Base-by-base conservation (phyloP, 2,113 vertebrate species). In the Sinocyclocheilus anshuiensis region DNA sequence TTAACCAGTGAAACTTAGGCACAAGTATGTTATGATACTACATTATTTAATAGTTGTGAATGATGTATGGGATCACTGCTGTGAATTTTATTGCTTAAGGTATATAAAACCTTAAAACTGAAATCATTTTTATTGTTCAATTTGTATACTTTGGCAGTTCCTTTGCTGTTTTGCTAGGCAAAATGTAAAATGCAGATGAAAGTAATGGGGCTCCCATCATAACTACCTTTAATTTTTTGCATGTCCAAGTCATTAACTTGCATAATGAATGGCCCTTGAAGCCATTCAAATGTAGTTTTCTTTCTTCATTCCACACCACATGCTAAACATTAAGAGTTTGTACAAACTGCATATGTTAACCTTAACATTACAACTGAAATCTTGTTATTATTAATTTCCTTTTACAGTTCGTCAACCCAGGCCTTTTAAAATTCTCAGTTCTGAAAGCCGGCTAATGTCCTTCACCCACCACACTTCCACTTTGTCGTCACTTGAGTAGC, bases 181-280 rank as follows among this genome's bases (percentile, higher is more conserved):
- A 81, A 84, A 71, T 9, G 3, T 8, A 67, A 48, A 81, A 24
- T 48, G 42, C 48, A 72, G 65, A 48, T 72, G 42, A 78, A 26
- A 29, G 7, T 69, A 85, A 79, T 85, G 61, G n/a, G 29, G 20
- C 22, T 85, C 4, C 36, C 20, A 85, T 65, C 72, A 77, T 63
- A 77, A 55, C 75, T 65, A 50, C 57, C 53, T 18, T 84, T 42
- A 15, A 67, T 78, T 57, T 77, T 85, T 79, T 78, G 75, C 82
- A 84, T 74, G 69, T 4, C 18, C 45, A 53, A 53, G 81, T 82
- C 81, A 82, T 82, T 82, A 71, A 82, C 81, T 82, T 82, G 45
- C 45, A 82, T 82, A 82, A 84, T 59, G 69, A 74, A 84, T 72
- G 82, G 50, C 69, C 69, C 50, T 75, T 59, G 50, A 84, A 84